A percentile compares a stretch with the other conserved stretches of the same genome.
Conservation (phyloP, 2,113 vertebrate species). For the Ophthalmolycus amberensis region DNA sequence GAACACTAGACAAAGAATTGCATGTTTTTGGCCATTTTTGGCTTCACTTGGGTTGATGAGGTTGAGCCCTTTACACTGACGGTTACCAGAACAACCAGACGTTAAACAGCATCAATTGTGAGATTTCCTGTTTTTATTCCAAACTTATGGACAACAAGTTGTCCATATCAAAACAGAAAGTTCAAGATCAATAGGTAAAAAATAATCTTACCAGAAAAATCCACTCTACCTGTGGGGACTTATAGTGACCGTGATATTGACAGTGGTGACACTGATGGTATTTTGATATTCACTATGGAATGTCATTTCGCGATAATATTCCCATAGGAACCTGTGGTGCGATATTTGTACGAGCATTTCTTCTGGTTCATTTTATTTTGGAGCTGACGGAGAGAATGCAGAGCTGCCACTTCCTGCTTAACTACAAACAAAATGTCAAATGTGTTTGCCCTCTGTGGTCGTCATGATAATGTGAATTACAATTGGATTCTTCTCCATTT, state of each 20-base stretch:
- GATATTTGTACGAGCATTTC: slow-evolving; percentile 27
- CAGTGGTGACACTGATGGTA: slow-evolving; percentile 53
- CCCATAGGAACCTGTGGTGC: slow-evolving; percentile 34
- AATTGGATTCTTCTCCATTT: slow-evolving; percentile 7
- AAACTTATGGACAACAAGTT: neutral
- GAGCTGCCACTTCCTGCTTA: slow-evolving; percentile 2
- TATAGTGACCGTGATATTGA: slow-evolving; percentile 34
- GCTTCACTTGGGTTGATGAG: neutral
- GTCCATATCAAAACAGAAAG: neutral
- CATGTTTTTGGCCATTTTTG: neutral
- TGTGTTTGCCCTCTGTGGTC: slow-evolving; percentile 13
- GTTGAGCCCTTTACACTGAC: neutral
- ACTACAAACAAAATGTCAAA: neutral
- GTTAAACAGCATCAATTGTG: neutral
- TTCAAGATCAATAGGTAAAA: neutral
- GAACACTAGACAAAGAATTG: neutral
- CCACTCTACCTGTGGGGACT: neutral
- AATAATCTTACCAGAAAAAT: neutral
- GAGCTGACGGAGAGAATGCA: neutral
- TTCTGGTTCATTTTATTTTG: slow-evolving; percentile 12
- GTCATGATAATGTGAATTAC: slow-evolving; percentile 20
- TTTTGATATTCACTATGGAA: slow-evolving; percentile 9
- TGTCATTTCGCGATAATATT: slow-evolving; percentile 18
- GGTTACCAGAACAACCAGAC: neutral
- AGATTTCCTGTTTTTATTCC: neutral